Evolutionary conservation across 2,888 invertebrate genomes (phyloP), one percentile per base, ranked within the genome.

Genomic region (Pseudococcus longispinus): DNA sequence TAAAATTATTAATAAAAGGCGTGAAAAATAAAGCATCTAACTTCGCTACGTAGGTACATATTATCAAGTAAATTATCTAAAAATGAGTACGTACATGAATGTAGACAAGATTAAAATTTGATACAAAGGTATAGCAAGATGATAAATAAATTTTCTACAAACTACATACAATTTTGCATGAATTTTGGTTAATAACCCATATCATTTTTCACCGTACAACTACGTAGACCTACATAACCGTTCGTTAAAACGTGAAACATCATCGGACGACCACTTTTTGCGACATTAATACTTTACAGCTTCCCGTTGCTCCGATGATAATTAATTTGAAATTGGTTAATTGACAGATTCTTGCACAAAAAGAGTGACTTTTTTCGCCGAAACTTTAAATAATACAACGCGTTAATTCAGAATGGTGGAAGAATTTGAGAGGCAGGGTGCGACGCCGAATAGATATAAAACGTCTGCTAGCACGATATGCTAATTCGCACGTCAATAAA

Each of bases 401-500:
- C 23, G 23, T 70, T 70, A 70, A 70, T 70, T 70, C 29, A 8
- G 8, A 70, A 70, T 29, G 26, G 9, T 65, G 18, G 23, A 70
- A 70, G 29, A 70, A 70, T 29, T 3, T 1, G 6, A 0, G 55
- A 55, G 46, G 37, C 4, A 9, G 37, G 8, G 37, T 9, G 37
- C 1, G 37, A 6, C 37, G 44, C 15, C 51, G 51, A 51, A 23
- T 37, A 9, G 23, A 23, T 60, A 29, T 29, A 13, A 18, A 70
- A 29, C 18, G 29, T 70, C 29, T 70, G 70, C 26, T 70, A 5
- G 70, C 26, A 18, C 20, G 42, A 80, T 80, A 80, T 80, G 77
- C 77, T 80, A 80, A 80, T 80, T 80, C 42, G 42, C 20, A 37
- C 77, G 77, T 20, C 77, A 80, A 80, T 80, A 23, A 80, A 42